phyloP scores from a whole-genome alignment of 53 echinoderm and acorn worm species.

The Hippasteria phrygiana region DNA sequence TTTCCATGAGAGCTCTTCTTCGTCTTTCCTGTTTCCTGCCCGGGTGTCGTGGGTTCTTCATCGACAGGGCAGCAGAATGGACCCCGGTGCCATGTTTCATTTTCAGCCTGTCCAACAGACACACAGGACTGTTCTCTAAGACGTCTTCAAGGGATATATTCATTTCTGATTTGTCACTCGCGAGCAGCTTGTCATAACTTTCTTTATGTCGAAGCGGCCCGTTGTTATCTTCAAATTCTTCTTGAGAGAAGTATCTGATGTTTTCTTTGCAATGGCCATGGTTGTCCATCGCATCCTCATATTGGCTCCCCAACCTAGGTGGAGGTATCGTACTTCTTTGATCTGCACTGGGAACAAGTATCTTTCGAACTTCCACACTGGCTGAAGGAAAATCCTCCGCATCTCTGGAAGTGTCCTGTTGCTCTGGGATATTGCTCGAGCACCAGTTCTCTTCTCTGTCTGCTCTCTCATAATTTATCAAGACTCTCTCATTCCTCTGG shows the following conservation, averaged over 20 bases:
- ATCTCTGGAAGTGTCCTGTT: not conserved
- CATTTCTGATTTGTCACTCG: slow-evolving; percentile 1
- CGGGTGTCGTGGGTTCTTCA: not conserved
- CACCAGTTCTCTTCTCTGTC: too few relatives aligned
- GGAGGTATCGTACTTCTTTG: too few relatives aligned
- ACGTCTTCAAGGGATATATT: not conserved
- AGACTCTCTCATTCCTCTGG: not conserved
- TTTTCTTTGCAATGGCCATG: not conserved
- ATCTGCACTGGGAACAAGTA: not conserved
- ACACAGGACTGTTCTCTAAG: slow-evolving; percentile 73
- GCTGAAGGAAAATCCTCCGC: not conserved
- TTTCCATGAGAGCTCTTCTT: slow-evolving; percentile 9
- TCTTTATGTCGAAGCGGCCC: not conserved
- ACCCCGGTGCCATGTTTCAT: slow-evolving; percentile 60
- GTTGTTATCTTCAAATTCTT: not conserved
- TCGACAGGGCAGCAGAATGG: slow-evolving; percentile 7
- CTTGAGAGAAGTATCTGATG: not conserved
- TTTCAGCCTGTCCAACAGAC: slow-evolving; percentile 72
- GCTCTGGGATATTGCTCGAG: too few relatives aligned
- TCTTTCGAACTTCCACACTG: not conserved
- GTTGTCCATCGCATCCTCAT: not conserved
- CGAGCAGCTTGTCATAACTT: not conserved
- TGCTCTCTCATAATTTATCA: not conserved
- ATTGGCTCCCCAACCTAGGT: too few relatives aligned
- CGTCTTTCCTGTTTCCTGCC: not conserved